Conservation (phyloP, 1,140 invertebrate genomes). For the Ruditapes philippinarum region DNA sequence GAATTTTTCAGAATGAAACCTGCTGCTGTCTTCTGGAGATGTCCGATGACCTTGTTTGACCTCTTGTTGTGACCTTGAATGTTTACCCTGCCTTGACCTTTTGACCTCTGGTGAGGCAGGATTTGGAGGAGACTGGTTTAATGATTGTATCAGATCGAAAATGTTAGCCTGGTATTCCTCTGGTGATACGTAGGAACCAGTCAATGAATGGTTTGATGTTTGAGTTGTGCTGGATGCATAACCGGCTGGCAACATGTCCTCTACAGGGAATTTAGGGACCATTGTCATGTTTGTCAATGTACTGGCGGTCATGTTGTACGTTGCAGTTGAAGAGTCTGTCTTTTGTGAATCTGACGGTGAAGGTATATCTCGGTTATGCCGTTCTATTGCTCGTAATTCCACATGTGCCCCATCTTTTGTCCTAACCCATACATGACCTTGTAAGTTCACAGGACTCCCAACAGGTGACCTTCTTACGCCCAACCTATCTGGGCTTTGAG, state of each 20-base stretch:
- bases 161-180: constrained; percentile 67
- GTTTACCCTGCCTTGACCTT: constrained; percentile 43
- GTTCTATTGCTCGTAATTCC: constrained; percentile 50
- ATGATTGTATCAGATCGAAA: constrained; percentile 63
- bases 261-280: constrained; percentile 52
- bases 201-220: constrained; percentile 17
- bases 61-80: constrained; percentile 7
- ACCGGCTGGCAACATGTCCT: constrained; percentile 44
- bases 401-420: constrained; percentile 58
- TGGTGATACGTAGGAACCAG: constrained; percentile 58
- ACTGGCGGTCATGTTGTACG: constrained; percentile 52
- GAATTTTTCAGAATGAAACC: constrained; percentile 58
- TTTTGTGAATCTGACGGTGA: constrained; percentile 66
- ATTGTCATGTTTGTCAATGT: constrained; percentile 43
- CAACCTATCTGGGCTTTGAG: constrained; percentile 58
- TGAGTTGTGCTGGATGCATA: constrained; percentile 51
- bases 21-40: background rate
- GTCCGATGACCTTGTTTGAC: background rate
- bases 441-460: constrained; percentile 39
- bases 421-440: constrained; percentile 53
- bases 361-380: constrained; percentile 51
- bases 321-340: constrained; percentile 52
- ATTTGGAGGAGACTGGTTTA: constrained; percentile 60
- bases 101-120: constrained; percentile 58
- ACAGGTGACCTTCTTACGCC: constrained; percentile 37